Conservation (phyloP, 1,140 invertebrate species). For the Scaptomyza hsui region DNA sequence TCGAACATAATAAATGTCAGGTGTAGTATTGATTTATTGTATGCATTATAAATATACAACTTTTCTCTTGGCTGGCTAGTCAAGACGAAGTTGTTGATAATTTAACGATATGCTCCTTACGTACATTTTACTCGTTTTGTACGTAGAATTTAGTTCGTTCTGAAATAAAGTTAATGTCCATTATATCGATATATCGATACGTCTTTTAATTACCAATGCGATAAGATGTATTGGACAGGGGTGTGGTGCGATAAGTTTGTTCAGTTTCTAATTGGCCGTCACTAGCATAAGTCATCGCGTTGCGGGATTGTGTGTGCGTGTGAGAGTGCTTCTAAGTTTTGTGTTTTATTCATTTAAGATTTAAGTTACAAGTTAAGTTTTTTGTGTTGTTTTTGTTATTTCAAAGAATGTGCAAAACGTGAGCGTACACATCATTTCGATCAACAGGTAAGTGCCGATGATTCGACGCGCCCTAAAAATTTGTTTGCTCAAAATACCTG, state of each 20-base stretch:
- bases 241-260: conserved; percentile 47
- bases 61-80: too few species aligned
- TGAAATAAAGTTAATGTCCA: too few species aligned
- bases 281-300: conserved; percentile 49
- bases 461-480: conserved; percentile 65
- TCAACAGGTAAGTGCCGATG: conserved; percentile 41
- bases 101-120: too few species aligned
- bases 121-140: too few species aligned
- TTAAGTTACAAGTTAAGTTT: conserved; percentile 45
- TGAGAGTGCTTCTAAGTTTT: conserved; percentile 35
- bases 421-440: conserved; percentile 7
- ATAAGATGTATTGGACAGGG: conserved; percentile 12
- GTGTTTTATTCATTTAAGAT: conserved; percentile 51
- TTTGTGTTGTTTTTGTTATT: conserved; percentile 52
- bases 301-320: conserved; percentile 29
- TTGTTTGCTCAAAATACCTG: conserved; percentile 68
- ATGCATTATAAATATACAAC: too few species aligned
- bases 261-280: conserved; percentile 38
- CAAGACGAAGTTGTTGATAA: too few species aligned
- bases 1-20: too few species aligned
- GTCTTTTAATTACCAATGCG: background rate
- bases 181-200: conserved; percentile 12
- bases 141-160: too few species aligned
- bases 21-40: too few species aligned
- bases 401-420: conserved; percentile 50